These are phyloP conservation scores for Leptatherina wallacei DNA, from an alignment of 2,797 vertebrate genomes.

Conservation along the genomic window DNA sequence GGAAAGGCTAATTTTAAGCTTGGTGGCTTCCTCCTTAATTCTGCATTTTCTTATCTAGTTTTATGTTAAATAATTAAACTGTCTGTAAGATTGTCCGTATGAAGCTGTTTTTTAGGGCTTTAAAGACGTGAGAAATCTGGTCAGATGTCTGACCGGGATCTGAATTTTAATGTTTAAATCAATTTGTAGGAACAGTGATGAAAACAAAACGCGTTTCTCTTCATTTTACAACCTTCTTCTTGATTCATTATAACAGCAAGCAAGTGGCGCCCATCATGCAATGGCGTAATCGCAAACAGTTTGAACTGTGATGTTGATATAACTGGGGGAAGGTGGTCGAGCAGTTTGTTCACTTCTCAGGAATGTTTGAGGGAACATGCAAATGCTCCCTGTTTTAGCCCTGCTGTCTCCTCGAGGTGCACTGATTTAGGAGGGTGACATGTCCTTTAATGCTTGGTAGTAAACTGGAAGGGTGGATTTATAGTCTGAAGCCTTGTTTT, in stretches of 20 bases:
- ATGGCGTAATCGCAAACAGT: slow-evolving; percentile 39
- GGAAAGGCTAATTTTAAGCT: slow-evolving; percentile 76
- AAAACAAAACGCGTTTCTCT: not conserved
- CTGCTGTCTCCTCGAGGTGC: slow-evolving; percentile 56
- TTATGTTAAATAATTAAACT: slow-evolving; percentile 69
- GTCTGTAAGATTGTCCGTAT: slow-evolving; percentile 63
- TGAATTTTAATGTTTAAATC: slow-evolving; percentile 40
- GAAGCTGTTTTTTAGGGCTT: slow-evolving; percentile 51
- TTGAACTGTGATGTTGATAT: slow-evolving; percentile 50
- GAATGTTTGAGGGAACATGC: slow-evolving; percentile 75
- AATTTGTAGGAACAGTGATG: slow-evolving; percentile 21
- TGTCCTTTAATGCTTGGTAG: slow-evolving; percentile 76
- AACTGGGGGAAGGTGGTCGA: slow-evolving; percentile 54
- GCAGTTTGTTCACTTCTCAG: slow-evolving; percentile 68
- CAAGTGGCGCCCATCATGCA: slow-evolving; percentile 36
- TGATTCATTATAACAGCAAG: slow-evolving; percentile 23
- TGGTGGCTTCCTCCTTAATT: slow-evolving; percentile 67
- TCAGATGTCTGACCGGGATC: slow-evolving; percentile 35
- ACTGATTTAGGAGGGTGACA: slow-evolving; percentile 78
- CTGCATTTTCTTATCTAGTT: slow-evolving; percentile 63
- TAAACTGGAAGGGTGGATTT: slow-evolving; percentile 77
- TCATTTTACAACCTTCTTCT: slow-evolving; percentile 3
- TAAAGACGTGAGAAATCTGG: slow-evolving; percentile 37
- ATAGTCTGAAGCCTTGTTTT: slow-evolving; percentile 61
- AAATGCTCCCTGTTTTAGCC: slow-evolving; percentile 74